Evolutionary conservation across 1,140 invertebrate genomes (phyloP).

Genomic region (Drosophila ananassae): DNA sequence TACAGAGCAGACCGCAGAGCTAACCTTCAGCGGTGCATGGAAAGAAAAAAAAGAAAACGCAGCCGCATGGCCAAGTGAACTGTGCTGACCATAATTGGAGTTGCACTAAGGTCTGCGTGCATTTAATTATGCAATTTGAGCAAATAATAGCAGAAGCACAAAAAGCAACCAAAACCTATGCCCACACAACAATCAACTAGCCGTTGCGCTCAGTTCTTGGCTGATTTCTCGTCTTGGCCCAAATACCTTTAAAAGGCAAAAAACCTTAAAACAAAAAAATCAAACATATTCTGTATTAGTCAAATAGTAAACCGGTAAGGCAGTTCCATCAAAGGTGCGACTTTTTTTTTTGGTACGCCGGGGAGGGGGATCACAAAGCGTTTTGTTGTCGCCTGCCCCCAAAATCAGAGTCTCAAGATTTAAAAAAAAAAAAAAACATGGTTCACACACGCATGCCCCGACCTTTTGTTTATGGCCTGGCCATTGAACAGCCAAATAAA

Average conservation of each 20-base stretch:
- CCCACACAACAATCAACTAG: constrained; percentile 16
- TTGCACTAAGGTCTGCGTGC: constrained; percentile 78
- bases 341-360: not conserved
- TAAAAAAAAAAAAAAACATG: not conserved
- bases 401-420: constrained; percentile 20
- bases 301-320: constrained; percentile 53
- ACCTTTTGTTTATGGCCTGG: constrained; percentile 6
- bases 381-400: constrained; percentile 19
- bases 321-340: constrained; percentile 33
- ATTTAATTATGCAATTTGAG: constrained; percentile 82
- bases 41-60: constrained; percentile 49
- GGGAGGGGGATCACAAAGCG: constrained; percentile 13
- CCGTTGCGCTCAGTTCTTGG: constrained; percentile 39
- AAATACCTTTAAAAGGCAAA: constrained; percentile 34
- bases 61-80: constrained; percentile 60
- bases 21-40: constrained; percentile 60
- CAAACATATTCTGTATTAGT: constrained; percentile 45
- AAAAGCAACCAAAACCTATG: constrained; percentile 14
- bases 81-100: constrained; percentile 72
- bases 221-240: constrained; percentile 54
- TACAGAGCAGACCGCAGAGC: constrained; percentile 38
- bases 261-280: constrained; percentile 33
- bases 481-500: constrained; percentile 4
- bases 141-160: constrained; percentile 63
- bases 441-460: not conserved